These are phyloP conservation scores for Quadroppia sp. DNA, from an alignment of 2,888 invertebrate genomes.

Conservation along the genomic window DNA sequence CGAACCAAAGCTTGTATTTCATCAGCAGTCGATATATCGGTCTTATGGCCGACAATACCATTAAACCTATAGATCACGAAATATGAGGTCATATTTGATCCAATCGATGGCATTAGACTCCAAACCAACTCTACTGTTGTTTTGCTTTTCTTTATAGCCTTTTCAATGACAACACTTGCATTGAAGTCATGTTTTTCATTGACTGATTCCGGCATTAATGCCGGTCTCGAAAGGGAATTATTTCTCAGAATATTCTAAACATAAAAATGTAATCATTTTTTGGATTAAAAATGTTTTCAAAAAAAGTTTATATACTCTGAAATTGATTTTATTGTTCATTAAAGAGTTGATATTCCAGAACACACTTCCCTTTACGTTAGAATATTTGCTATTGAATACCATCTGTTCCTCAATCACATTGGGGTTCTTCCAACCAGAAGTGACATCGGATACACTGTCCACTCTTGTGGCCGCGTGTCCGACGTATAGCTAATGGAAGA, in stretches of 20 bases:
- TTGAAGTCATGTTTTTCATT: neutral
- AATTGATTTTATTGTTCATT: neutral
- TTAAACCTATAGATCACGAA: constrained; percentile 1
- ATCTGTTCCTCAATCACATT: constrained; percentile 7
- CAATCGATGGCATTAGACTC: neutral
- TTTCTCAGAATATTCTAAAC: neutral
- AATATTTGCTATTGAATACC: neutral
- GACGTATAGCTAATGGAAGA: neutral
- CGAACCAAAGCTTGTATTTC: neutral
- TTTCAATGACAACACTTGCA: neutral
- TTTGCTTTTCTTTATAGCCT: neutral
- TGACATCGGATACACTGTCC: neutral
- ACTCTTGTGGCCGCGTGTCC: constrained; percentile 19
- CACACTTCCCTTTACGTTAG: constrained; percentile 7
- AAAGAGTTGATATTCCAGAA: neutral
- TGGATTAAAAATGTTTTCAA: neutral
- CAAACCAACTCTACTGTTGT: neutral
- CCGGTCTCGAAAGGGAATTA: neutral
- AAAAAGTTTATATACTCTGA: neutral
- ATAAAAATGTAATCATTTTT: too few relatives aligned
- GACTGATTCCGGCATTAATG: neutral
- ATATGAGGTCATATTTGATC: neutral
- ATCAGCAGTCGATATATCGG: constrained; percentile 16
- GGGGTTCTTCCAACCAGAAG: constrained; percentile 1
- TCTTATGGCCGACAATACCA: neutral